Base-by-base conservation (phyloP, 2,113 vertebrate species). In the Fregetta grallaria region DNA sequence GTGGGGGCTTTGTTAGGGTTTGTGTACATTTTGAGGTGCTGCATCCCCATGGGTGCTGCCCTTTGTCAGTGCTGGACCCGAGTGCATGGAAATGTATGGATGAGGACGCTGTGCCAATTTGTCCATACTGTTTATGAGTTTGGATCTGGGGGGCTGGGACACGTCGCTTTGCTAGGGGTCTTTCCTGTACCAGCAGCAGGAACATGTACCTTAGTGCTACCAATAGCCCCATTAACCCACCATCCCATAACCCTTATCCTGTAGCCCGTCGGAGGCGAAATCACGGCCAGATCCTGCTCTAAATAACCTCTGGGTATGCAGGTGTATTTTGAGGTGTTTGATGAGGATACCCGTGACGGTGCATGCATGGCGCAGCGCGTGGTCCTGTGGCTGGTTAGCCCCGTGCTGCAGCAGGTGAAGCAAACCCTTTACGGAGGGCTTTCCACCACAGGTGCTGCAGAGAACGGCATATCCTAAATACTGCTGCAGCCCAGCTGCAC, bases 331-430 rank as follows among this genome's bases (percentile, higher is more conserved):
- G 65, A 81, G 55, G 4, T 49, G 74, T 53, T 44, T 22, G 36
- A 4, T 14, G 66, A 11, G 27, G 42, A 25, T 13, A 15, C 6
- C 20, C 26, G n/a, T n/a, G 29, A 15, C 9, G 9, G 21, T 38
- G 32, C 32, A 4, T 2, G 17, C 2, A 0, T 25, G 52, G 58
- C 55, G 70, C 45, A 59, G 20, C 0, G 1, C 36, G 61, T 38
- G 71, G 26, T 53, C 0, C 0, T 27, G 61, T 25, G 23, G 20
- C 55, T 68, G 65, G 21, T 34, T 7, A 17, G 11, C 32, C 32
- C 27, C 38, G 3, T 13, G 52, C n/a, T 4, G 56, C 27, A 66
- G 22, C n/a, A 49, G 62, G 32, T 45, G 44, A 63, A 62, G 20
- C 62, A 88, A 75, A 45, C 63, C 15, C 53, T 59, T 83, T 34